Percentiles rank a stretch among this genome's conserved stretches.
These are phyloP conservation scores for Cantharis lateralis DNA, from an alignment of 2,888 invertebrate species.

Conservation along the genomic window DNA sequence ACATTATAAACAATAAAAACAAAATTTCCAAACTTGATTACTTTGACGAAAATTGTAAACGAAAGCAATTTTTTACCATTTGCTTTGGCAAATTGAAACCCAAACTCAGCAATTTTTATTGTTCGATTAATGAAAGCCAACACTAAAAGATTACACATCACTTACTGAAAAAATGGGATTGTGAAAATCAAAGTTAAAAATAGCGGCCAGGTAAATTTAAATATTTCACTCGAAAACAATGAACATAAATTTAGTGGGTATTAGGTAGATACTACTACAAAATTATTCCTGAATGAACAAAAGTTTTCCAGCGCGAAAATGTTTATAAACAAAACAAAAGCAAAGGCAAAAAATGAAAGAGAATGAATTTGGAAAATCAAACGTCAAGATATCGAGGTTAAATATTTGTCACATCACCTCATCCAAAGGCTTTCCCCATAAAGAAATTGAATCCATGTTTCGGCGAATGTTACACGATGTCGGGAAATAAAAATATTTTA, in stretches of 20 bases:
- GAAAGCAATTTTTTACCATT: background rate
- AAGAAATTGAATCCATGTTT: background rate
- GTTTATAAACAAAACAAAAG: background rate
- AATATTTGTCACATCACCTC: conserved; percentile 4
- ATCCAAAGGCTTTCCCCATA: background rate
- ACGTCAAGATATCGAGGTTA: background rate
- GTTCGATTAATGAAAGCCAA: background rate
- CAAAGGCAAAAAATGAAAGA: background rate
- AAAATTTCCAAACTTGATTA: background rate
- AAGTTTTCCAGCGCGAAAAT: background rate
- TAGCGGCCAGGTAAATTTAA: background rate
- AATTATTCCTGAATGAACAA: background rate
- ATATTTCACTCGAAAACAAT: background rate
- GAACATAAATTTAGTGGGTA: background rate
- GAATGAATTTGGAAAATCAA: background rate
- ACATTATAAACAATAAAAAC: background rate
- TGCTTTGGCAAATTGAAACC: background rate
- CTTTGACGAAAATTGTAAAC: background rate
- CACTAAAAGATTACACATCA: background rate
- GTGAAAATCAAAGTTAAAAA: background rate
- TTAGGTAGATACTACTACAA: background rate
- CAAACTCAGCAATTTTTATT: background rate
- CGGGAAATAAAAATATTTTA: background rate
- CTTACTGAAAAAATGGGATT: background rate
- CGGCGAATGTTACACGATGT: background rate